Evolutionary conservation across 2,113 vertebrate genomes (phyloP).

Genomic region (Brachyhypopomus occidentalis): DNA sequence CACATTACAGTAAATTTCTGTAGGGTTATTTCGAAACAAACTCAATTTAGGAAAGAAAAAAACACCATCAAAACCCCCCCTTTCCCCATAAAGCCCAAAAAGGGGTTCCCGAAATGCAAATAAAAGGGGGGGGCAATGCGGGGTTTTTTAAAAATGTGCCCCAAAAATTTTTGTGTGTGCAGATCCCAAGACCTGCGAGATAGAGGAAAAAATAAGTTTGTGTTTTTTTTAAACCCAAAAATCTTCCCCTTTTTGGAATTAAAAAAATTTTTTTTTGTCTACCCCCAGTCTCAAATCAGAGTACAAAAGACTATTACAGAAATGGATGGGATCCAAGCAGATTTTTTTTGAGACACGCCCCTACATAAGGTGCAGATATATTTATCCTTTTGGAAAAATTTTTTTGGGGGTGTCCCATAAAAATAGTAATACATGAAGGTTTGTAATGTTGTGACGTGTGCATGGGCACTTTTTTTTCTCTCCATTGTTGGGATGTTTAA

Average conservation of each 20-base stretch:
- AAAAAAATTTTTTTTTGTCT: not conserved
- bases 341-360: conserved; percentile 42
- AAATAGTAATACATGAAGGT: too few relatives aligned
- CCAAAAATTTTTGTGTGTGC: conserved; percentile 11
- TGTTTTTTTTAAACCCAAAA: not conserved
- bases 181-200: conserved; percentile 34
- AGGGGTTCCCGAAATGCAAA: too few relatives aligned
- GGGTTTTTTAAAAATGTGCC: not conserved
- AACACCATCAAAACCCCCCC: too few relatives aligned
- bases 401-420: too few relatives aligned
- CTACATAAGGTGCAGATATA: not conserved
- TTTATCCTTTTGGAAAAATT: too few relatives aligned
- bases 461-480: too few relatives aligned
- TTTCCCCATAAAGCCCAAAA: too few relatives aligned
- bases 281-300: conserved; percentile 30
- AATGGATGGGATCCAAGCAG: conserved; percentile 8
- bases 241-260: too few relatives aligned
- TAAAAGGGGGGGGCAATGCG: not conserved
- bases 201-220: conserved; percentile 22
- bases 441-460: not conserved
- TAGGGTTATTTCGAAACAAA: too few relatives aligned
- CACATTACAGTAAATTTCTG: too few relatives aligned
- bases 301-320: not conserved
- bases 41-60: too few relatives aligned
- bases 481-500: too few relatives aligned